phyloP scores from a whole-genome alignment of 1,140 invertebrate species.

The Trachelipus rathkii region DNA sequence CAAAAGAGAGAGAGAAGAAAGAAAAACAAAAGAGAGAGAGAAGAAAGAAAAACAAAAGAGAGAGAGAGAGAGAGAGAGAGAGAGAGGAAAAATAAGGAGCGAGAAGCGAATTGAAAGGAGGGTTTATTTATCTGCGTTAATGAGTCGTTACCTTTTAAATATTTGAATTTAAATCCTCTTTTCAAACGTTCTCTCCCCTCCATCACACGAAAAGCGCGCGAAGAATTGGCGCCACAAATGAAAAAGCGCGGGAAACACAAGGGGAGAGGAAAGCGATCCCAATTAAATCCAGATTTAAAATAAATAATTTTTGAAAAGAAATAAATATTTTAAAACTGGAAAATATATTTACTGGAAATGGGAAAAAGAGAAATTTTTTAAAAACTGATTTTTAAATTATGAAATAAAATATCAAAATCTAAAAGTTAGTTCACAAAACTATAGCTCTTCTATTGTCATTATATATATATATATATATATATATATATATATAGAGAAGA shows the following conservation, averaged over 20 bases:
- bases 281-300: conserved; percentile 2
- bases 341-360: background rate
- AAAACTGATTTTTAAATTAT: background rate
- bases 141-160: background rate
- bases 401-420: no score
- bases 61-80: background rate
- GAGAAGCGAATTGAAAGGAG: background rate
- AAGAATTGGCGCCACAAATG: no score
- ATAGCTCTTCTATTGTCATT: background rate
- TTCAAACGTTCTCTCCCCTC: background rate
- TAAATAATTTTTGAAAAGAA: background rate
- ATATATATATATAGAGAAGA: no score
- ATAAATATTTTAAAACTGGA: background rate
- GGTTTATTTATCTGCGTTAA: background rate
- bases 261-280: background rate
- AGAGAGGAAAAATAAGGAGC: background rate
- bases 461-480: no score
- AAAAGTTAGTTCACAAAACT: background rate
- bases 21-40: background rate
- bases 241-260: background rate
- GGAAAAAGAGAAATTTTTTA: background rate
- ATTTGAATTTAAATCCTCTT: conserved; percentile 11
- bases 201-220: no score
- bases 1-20: no score
- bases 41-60: background rate